Conservation (phyloP, 2,113 vertebrate genomes). For the Hippolais icterina region DNA sequence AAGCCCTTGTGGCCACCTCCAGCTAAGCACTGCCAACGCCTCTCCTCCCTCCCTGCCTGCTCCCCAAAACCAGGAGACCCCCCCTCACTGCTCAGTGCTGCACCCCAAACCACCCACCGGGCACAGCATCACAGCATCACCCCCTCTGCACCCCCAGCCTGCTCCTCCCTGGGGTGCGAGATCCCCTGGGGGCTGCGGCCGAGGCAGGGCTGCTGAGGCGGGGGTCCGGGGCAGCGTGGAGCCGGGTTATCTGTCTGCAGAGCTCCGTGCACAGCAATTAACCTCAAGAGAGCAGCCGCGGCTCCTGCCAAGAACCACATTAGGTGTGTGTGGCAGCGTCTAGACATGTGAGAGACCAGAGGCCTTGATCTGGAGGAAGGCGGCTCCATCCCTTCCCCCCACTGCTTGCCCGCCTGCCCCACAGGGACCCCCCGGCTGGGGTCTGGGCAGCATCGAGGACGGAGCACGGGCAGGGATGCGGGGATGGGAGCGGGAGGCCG, state of each 20-base stretch:
- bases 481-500: neutral
- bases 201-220: neutral
- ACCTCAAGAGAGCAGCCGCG: conserved; percentile 46
- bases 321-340: conserved; percentile 67
- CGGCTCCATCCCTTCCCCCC: conserved; percentile 4
- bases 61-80: neutral
- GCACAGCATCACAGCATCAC: neutral
- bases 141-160: neutral
- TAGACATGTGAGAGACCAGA: conserved; percentile 64
- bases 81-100: neutral
- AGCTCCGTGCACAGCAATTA: conserved; percentile 28
- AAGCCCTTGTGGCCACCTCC: neutral
- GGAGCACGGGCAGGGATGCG: neutral
- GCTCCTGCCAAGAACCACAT: conserved; percentile 69
- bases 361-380: conserved; percentile 54
- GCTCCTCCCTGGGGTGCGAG: neutral
- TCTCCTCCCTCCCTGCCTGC: neutral
- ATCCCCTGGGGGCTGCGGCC: neutral
- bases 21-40: accelerated
- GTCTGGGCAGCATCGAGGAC: neutral
- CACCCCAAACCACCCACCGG: neutral
- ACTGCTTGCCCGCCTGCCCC: neutral
- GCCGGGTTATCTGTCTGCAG: conserved; percentile 50
- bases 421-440: neutral
- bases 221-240: neutral